phyloP scores from a whole-genome alignment of 1,140 invertebrate species.

The roundworm (Caenorhabditis elegans) region DNA sequence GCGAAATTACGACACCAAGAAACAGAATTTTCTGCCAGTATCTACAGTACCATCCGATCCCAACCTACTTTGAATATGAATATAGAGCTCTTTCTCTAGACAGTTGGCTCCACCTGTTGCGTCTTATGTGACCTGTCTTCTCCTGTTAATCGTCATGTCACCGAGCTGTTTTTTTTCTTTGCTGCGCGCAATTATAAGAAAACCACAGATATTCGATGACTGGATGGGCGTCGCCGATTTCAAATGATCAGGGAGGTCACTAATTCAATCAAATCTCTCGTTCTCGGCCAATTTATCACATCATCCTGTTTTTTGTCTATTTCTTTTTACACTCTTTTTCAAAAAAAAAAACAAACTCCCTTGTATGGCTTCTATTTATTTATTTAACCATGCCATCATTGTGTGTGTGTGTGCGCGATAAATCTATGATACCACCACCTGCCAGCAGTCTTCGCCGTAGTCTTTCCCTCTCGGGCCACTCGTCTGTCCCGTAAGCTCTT shows the following conservation, averaged over 20 bases:
- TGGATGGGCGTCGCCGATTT: neutral
- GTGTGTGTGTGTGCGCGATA: too few relatives aligned
- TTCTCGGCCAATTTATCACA: neutral
- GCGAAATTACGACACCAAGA: too few relatives aligned
- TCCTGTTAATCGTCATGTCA: conserved; percentile 14
- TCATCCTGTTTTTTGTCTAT: neutral
- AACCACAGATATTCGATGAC: neutral
- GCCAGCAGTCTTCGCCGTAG: neutral
- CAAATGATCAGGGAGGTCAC: neutral
- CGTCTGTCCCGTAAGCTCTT: conserved; percentile 32
- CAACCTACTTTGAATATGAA: too few relatives aligned
- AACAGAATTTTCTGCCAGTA: too few relatives aligned
- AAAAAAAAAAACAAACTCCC: neutral
- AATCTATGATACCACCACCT: conserved; percentile 16
- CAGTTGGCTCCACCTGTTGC: neutral
- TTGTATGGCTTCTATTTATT: conserved; percentile 17
- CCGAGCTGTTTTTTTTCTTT: neutral
- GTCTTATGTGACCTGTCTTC: neutral
- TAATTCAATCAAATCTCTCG: neutral
- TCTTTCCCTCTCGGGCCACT: neutral
- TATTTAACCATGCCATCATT: neutral
- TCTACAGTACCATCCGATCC: too few relatives aligned
- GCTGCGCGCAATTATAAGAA: neutral
- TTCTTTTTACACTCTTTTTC: too few relatives aligned
- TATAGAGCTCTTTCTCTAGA: too few relatives aligned